Evolutionary conservation across 2,888 invertebrate species (phyloP).

Genomic region (Chloroclystis v-ata): DNA sequence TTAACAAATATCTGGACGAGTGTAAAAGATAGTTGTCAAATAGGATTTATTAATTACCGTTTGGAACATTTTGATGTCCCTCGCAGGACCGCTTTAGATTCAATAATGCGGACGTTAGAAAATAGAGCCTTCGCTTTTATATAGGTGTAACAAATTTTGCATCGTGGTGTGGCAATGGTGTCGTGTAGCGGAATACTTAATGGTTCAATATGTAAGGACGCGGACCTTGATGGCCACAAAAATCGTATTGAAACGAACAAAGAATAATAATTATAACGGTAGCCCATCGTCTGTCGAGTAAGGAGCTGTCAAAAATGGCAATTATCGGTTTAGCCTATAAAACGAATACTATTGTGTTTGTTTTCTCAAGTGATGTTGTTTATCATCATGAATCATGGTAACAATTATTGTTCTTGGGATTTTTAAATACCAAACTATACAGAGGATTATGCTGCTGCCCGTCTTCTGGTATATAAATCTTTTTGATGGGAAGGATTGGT

Average conservation of each 20-base stretch:
- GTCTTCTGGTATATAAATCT: no score
- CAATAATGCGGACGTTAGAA: slow-evolving; percentile 69
- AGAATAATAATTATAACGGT: slow-evolving; percentile 61
- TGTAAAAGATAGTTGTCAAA: no score
- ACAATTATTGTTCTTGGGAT: no score
- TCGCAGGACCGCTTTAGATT: slow-evolving; percentile 55
- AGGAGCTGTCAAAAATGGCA: slow-evolving; percentile 46
- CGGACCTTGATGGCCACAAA: slow-evolving; percentile 74
- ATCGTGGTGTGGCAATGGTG: slow-evolving; percentile 69
- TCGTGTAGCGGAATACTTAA: slow-evolving; percentile 72
- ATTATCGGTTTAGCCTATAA: slow-evolving; percentile 43
- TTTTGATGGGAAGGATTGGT: no score
- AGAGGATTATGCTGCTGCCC: no score
- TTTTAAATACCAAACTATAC: no score
- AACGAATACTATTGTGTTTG: slow-evolving; percentile 26
- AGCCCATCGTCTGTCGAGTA: slow-evolving; percentile 58
- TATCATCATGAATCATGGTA: no score
- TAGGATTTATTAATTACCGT: slow-evolving; percentile 42
- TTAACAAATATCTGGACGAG: no score
- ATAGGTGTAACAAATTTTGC: slow-evolving; percentile 77
- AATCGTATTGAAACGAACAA: slow-evolving; percentile 71
- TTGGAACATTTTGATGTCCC: slow-evolving; percentile 53
- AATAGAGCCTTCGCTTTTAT: slow-evolving; percentile 70
- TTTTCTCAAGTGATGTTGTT: no score
- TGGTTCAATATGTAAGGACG: slow-evolving; percentile 70